Conservation (phyloP, 2,888 invertebrate species). For the Willowsia nigromaculata region DNA sequence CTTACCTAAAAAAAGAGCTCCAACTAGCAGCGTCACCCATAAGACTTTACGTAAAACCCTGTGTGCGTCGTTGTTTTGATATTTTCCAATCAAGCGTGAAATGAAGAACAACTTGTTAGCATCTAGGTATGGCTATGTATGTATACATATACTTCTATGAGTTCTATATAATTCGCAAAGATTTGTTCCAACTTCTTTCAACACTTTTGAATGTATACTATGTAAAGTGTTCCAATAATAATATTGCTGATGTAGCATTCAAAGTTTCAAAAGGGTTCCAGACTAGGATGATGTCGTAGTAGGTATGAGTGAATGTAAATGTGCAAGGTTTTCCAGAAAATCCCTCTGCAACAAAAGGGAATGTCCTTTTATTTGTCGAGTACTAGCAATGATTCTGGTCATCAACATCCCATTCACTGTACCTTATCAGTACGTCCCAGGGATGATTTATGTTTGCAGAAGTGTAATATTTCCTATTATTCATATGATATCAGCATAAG, state of each 20-base stretch:
- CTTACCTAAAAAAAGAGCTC: background rate
- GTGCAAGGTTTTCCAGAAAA: background rate
- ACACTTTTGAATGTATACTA: background rate
- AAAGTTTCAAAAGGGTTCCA: background rate
- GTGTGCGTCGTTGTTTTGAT: background rate
- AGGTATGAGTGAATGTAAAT: background rate
- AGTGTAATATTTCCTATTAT: constrained; percentile 1
- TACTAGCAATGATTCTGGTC: background rate
- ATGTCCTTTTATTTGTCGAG: background rate
- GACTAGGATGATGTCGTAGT: background rate
- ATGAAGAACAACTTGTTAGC: background rate
- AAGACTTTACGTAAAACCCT: background rate
- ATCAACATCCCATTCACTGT: background rate
- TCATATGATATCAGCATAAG: background rate
- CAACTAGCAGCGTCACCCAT: background rate
- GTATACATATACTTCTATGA: too few species aligned
- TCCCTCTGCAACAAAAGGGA: background rate
- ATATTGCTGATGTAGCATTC: background rate
- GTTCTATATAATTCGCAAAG: too few species aligned
- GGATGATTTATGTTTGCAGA: constrained; percentile 31
- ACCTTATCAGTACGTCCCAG: constrained; percentile 23
- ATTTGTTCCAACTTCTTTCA: background rate
- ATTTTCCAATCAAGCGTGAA: constrained; percentile 20
- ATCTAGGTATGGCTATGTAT: background rate
- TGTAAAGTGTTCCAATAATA: too few species aligned